phyloP scores from a whole-genome alignment of 2,797 vertebrate genomes.

The Macropus fuliginosus region DNA sequence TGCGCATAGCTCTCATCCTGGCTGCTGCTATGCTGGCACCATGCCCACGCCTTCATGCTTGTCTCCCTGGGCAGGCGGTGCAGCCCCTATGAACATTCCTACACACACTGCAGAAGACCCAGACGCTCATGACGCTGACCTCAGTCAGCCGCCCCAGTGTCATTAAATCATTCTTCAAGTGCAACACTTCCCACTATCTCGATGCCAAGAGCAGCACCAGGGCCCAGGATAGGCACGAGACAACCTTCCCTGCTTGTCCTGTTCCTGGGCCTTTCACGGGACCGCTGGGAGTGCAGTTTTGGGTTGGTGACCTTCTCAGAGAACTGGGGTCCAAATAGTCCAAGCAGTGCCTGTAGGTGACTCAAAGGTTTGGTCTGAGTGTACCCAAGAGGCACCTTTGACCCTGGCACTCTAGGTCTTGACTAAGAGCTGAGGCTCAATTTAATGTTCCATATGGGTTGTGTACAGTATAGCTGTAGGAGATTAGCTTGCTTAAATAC shows the following conservation, averaged over 20 bases:
- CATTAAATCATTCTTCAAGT: slow-evolving; percentile 95
- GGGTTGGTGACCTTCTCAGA: neutral
- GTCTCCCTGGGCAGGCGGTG: slow-evolving; percentile 83
- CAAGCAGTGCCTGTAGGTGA: neutral
- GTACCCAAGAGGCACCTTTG: too few species aligned
- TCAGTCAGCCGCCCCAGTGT: slow-evolving; percentile 85
- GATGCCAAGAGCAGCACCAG: slow-evolving; percentile 88
- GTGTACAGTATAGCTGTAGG: too few species aligned
- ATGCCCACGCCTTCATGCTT: neutral
- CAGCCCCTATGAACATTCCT: slow-evolving; percentile 93
- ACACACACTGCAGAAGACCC: slow-evolving; percentile 96
- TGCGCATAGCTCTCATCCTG: accelerated
- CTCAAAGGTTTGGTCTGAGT: neutral
- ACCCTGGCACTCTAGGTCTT: neutral
- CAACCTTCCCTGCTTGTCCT: neutral
- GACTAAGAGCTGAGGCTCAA: neutral
- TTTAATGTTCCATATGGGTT: too few species aligned
- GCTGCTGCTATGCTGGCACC: accelerated
- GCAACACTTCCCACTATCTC: slow-evolving; percentile 89
- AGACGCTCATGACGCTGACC: slow-evolving; percentile 94
- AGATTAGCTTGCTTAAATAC: too few species aligned
- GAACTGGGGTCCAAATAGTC: neutral
- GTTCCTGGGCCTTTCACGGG: neutral
- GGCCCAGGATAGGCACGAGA: slow-evolving; percentile 13
- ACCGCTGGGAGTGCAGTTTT: neutral